A percentile compares a stretch with the other conserved stretches of the same genome.
Conservation (phyloP, 2,888 invertebrate species). For the Alloplasta piceator region DNA sequence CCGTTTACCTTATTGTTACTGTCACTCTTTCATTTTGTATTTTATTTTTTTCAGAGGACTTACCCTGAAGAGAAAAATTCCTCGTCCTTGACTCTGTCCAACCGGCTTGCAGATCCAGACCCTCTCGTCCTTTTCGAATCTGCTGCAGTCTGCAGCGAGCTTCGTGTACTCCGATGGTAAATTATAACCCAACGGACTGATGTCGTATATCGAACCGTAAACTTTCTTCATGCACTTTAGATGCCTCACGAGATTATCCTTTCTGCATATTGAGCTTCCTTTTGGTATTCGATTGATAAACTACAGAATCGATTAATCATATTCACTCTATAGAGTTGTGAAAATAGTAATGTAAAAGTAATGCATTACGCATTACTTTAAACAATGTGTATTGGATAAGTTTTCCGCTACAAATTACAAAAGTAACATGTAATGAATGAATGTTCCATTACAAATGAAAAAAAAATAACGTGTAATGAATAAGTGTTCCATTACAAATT, state of each 20-base stretch:
- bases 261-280: conserved; percentile 92
- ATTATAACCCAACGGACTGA: conserved; percentile 92
- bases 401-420: too few species aligned
- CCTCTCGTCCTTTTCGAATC: conserved; percentile 81
- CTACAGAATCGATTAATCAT: conserved; percentile 82
- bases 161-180: conserved; percentile 93
- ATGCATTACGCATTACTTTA: too few species aligned
- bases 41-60: conserved; percentile 66
- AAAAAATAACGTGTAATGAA: too few species aligned
- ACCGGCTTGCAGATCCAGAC: conserved; percentile 97
- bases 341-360: too few species aligned
- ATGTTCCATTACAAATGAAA: too few species aligned
- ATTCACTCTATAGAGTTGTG: too few species aligned
- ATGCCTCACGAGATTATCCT: conserved; percentile 91
- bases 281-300: conserved; percentile 94
- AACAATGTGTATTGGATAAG: too few species aligned
- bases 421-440: too few species aligned
- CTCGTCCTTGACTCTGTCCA: conserved; percentile 92
- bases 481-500: too few species aligned
- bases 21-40: background rate
- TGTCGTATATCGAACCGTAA: conserved; percentile 92
- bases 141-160: conserved; percentile 91
- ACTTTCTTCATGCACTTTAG: conserved; percentile 92
- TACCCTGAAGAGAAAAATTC: conserved; percentile 93
- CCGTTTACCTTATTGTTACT: too few species aligned